Base-by-base conservation (phyloP, 2,888 invertebrate genomes). In the Callyntrura sp. region DNA sequence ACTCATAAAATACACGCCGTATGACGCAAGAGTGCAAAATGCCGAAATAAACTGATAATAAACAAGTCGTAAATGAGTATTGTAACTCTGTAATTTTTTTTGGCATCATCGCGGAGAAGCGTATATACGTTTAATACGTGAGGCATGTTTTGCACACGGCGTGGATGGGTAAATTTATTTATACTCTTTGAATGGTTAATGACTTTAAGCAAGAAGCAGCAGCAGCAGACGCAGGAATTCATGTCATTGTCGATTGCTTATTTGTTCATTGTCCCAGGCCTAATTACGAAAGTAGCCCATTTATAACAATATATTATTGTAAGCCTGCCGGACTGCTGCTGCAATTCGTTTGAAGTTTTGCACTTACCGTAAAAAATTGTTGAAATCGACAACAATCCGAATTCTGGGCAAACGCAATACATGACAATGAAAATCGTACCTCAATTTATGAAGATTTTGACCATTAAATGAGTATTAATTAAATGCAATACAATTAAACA, bases 181-280 rank as follows among this genome's bases (percentile, higher is more conserved):
- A 9, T 17, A 25, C 5, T 51, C 1, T 23, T 23, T 55, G 55
- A n/a, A 48, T 73, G 20, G 48, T 48, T 17, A 35, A 35, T 35
- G 35, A 6, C 35, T 35, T 35, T 35, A 4, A 35, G 35, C 35
- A 35, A 35, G 35, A 2, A 35, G n/a, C n/a, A n/a, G n/a, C n/a
- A n/a, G n/a, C 25, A 51, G 17, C n/a, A 51, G 43, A n/a, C n/a
- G n/a, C 28, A 62, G 35, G 89, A 81, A 90, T 90, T 23, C 89
- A 85, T 90, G 89, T 90, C 89, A 90, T 85, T 90, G 89, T 90
- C 85, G 89, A 90, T 85, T 81, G 70, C 85, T 85, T n/a, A n/a
- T n/a, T 79, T 45, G 48, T 73, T 9, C 28, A 62, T 70, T 62
- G 85, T 85, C 89, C 68, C 78, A 83, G 83, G 83, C 88, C 88